phyloP scores from a whole-genome alignment of 1,140 invertebrate genomes.

The Amphibalanus amphitrite region DNA sequence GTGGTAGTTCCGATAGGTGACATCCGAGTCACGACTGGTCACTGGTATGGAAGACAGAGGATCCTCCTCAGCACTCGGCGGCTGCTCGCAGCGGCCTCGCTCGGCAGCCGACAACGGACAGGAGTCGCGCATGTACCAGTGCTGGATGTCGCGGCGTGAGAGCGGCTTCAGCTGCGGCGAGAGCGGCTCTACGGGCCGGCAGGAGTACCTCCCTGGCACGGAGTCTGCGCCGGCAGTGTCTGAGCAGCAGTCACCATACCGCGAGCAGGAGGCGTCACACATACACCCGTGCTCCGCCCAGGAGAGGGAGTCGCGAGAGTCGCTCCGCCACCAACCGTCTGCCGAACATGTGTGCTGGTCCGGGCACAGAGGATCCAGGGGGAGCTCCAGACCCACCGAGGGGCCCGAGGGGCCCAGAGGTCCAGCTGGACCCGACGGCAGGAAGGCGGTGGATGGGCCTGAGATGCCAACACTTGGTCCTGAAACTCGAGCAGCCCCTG shows the following conservation, averaged over 20 bases:
- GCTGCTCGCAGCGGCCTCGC: background rate
- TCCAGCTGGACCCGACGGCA: too few relatives aligned
- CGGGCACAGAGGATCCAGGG: too few relatives aligned
- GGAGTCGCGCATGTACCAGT: background rate
- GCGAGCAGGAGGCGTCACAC: background rate
- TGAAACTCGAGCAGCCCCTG: too few relatives aligned
- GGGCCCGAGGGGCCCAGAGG: too few relatives aligned
- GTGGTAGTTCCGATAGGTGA: background rate
- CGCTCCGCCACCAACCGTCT: background rate
- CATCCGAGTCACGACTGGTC: background rate
- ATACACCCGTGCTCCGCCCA: background rate
- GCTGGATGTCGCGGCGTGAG: background rate
- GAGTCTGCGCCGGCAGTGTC: background rate
- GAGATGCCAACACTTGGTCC: too few relatives aligned
- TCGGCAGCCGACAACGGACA: background rate
- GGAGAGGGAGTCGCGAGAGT: background rate
- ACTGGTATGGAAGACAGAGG: background rate
- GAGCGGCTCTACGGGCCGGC: background rate
- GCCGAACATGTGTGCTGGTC: background rate
- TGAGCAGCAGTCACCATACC: background rate
- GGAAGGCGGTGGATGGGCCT: too few relatives aligned
- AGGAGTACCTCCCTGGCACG: background rate
- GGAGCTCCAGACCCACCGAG: too few relatives aligned
- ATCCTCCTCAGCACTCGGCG: background rate
- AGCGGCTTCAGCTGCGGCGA: background rate